These are phyloP conservation scores for Dolichoris vasculosae DNA, from an alignment of 1,140 invertebrate species.

Conservation along the genomic window DNA sequence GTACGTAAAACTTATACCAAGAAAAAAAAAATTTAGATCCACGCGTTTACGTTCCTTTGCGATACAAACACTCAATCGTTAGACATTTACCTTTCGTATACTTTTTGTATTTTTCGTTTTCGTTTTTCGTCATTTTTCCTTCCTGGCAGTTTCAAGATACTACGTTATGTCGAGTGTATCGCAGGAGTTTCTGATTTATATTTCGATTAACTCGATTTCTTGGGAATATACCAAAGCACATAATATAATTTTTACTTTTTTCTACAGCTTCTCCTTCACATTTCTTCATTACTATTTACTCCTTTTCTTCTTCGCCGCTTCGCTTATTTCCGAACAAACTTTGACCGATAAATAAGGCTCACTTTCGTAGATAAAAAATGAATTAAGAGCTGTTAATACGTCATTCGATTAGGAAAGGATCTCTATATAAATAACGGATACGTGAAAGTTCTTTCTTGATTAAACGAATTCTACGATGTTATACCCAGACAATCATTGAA, in stretches of 20 bases:
- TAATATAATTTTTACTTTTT: too few species aligned
- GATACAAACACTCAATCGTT: background rate
- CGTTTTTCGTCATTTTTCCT: background rate
- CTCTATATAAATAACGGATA: background rate
- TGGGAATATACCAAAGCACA: background rate
- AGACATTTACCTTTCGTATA: too few species aligned
- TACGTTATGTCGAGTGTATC: background rate
- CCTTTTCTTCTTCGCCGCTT: background rate
- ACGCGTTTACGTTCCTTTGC: background rate
- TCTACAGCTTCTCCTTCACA: too few species aligned
- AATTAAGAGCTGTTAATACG: constrained; percentile 10
- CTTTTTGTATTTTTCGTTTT: background rate
- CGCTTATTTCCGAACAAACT: background rate
- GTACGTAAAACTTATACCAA: too few species aligned
- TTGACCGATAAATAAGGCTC: background rate
- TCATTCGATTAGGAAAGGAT: background rate
- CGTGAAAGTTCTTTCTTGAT: background rate
- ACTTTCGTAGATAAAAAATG: background rate
- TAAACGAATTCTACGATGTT: background rate
- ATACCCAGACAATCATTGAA: background rate
- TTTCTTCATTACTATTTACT: background rate
- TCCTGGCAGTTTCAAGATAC: background rate
- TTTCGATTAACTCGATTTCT: constrained; percentile 3
- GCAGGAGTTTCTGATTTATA: constrained; percentile 59
- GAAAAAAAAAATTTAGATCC: too few species aligned